A percentile compares a stretch with the other conserved stretches of the same genome.
phyloP scores from a whole-genome alignment of 2,113 vertebrate genomes.

The Illadopsis cleaveri region DNA sequence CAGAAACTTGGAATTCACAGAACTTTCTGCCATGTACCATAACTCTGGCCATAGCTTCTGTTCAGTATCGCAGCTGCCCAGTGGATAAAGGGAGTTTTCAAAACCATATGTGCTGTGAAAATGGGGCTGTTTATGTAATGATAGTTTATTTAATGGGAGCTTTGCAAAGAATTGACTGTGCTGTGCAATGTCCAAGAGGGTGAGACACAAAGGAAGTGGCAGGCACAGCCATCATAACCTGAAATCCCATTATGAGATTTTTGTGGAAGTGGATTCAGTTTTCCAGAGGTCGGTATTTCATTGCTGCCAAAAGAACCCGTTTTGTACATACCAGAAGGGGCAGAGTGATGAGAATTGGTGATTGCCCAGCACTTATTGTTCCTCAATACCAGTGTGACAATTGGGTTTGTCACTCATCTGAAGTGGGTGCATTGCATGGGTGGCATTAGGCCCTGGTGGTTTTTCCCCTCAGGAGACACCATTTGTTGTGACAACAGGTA shows the following conservation, averaged over 20 bases:
- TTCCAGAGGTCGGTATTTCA: not conserved
- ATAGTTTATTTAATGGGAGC: not conserved
- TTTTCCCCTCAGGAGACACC: not conserved
- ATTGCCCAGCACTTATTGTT: not conserved
- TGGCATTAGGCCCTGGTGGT: not conserved
- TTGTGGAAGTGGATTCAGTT: not conserved
- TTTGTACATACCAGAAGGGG: not conserved
- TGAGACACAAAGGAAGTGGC: not conserved
- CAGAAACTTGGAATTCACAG: not conserved
- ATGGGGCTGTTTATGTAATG: not conserved
- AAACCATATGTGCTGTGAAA: not conserved
- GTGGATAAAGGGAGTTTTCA: not conserved
- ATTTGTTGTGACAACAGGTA: fast-evolving
- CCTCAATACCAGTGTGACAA: not conserved
- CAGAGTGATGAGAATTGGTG: not conserved
- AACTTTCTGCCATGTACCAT: not conserved
- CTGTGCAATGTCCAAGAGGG: not conserved
- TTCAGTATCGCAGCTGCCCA: not conserved
- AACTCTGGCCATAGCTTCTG: not conserved
- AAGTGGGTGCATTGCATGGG: too few species aligned
- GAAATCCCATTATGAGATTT: not conserved
- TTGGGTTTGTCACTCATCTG: not conserved
- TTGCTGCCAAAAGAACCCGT: not conserved
- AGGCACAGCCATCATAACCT: not conserved
- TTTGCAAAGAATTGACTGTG: not conserved